Evolutionary conservation across 1,140 invertebrate genomes (phyloP), one percentile per base, ranked within the genome.

Genomic region (Drusus annulatus): DNA sequence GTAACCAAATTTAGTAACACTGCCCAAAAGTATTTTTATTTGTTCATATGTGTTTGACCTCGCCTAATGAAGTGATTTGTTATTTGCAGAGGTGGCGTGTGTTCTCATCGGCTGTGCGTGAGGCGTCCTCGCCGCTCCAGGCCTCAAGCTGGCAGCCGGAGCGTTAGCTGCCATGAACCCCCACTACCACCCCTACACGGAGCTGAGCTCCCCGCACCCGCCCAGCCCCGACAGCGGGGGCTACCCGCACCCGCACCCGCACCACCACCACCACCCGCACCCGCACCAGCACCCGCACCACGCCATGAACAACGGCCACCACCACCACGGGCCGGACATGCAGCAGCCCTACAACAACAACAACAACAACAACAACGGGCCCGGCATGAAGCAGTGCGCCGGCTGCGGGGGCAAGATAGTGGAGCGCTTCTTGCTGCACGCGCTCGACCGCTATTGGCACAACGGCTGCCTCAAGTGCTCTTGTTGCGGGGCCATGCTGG

Each of bases 391-490:
- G 87, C 90, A 93, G 86, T 93, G 92, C 87, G 92, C 91, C 73
- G 92, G 92, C 83, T 93, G 92, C 86, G 92, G 92, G 81, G 94
- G 93, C 84, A 95, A 95, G 90, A 98, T 98, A 88, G 92, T 95
- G 83, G 96, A 97, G 91, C 92, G 96, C 87, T 97, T 94, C 91
- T 91, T 97, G 80, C 91, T 97, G 77, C 94, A 96, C 87, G 96
- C 96, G 65, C 90, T 97, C 86, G 96, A 98, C 90, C 92, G 96
- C 86, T 98, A 96, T 90, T 98, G 97, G 97, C 96, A 98, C 91
- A 93, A 96, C 89, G 93, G 93, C 81, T 98, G 97, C 90, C 92
- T 98, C 84, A 98, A 98, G 89, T 98, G 97, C 90, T 92, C 95
- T 83, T 96, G 93, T 87, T 98, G 97, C 89, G 93, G 93, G 74